Evolutionary conservation across 2,888 invertebrate genomes (phyloP), one percentile per base, ranked within the genome.

Genomic region (Ichneumoninae sp.): DNA sequence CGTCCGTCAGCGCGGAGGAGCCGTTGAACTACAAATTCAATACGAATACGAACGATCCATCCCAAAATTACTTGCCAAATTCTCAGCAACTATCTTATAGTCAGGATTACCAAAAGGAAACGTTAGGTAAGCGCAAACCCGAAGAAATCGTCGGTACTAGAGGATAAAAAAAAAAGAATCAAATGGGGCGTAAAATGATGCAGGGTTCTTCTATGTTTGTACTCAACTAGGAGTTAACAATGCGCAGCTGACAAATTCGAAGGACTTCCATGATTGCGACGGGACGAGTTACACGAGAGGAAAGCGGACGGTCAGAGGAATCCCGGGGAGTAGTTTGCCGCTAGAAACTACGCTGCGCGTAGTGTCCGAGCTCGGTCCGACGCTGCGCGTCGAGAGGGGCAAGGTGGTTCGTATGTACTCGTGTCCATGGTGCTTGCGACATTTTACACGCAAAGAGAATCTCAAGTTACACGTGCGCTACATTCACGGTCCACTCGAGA

Each of bases 401-500:
- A 93, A 93, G 87, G 90, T 93, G 33, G 91, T 93, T 80, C 91
- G 93, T 60, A 93, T 92, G 93, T 93, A 93, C 80, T 93, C 93
- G 30, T 93, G 93, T 82, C 93, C 93, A 4, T 93, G 93, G 93
- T 93, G 93, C 79, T 86, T 93, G 50, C 91, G 93, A 33, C 93
- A 93, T 54, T 93, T 93, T 47, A 93, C 93, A 65, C 91, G 93
- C 62, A 93, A 93, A 85, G 93, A 93, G 87, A 96, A 96, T 93
- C 94, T 96, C 90, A 96, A 96, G 92, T 95, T 96, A 54, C 96
- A 96, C 91, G 95, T 96, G 68, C 94, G 96, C 40, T 96, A 96
- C 93, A 96, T 96, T 90, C 96, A 96, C 91, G 96, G 96, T 89
- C 95, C 95, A 10, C 95, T 95, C 86, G 95, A 96, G 89, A 96